Evolutionary conservation across 2,888 invertebrate genomes (phyloP), one percentile per base, ranked within the genome.

Genomic region (Aethes cnicana): DNA sequence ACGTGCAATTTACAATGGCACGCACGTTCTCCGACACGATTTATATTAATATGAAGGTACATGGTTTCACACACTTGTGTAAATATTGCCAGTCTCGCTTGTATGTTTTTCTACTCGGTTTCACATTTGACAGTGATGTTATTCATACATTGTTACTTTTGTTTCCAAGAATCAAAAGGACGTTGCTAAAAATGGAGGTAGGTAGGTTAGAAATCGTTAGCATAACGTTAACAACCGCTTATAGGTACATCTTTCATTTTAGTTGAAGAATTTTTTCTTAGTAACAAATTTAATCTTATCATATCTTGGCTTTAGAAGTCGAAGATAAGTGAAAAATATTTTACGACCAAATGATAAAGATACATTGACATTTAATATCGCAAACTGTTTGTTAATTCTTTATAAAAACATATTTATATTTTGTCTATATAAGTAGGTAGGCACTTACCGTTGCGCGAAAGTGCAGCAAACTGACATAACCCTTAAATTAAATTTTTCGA

Each of bases 1-100:
- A 35, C 35, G 16, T 46, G 16, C 39, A 46, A 52, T 52, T 46
- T 52, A n/a, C 23, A 23, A 3, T 4, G 18, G 8, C 25, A 48
- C 26, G 32, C 46, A 44, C 18, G 44, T 50, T 48, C 36, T 30
- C n/a, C 20, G 11, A 6, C 16, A 43, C 41, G 32, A 54, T 54
- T 43, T 59, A 58, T 60, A 33, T 26, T n/a, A n/a, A n/a, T n/a
- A n/a, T n/a, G n/a, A n/a, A n/a, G n/a, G n/a, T n/a, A n/a, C n/a
- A 36, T 55, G 41, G 56, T 66, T 63, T 55, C 33, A 58, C 49
- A 55, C 62, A 63, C 54, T 57, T 64, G 65, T 64, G 57, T 64
- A 62, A 64, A 66, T 52, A 64, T 21, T 36, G 6, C 46, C 35
- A 56, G 46, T 42, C 43, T 54, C 49, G 47, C 47, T n/a, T 54